Evolutionary conservation across 2,888 invertebrate species (phyloP).

Genomic region (Embidobia sp.): DNA sequence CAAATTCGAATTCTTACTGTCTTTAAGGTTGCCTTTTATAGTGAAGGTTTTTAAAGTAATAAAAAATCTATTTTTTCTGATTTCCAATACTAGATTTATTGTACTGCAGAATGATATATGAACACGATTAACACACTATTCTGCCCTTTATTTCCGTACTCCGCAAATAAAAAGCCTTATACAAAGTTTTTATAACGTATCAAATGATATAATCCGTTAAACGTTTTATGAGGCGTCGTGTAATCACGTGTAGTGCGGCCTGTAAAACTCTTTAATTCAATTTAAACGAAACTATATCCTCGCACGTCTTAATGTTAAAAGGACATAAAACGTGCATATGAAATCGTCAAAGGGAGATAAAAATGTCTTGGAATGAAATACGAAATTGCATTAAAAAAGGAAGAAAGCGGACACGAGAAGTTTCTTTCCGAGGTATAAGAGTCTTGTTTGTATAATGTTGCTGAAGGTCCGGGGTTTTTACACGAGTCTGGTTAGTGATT

Average conservation of each 20-base stretch:
- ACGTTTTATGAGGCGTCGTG: background rate
- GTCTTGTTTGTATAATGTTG: no score
- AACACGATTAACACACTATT: no score
- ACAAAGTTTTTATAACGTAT: no score
- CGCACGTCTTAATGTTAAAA: background rate
- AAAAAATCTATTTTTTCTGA: no score
- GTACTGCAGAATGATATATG: no score
- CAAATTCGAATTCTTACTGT: no score
- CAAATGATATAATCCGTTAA: background rate
- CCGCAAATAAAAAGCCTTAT: no score
- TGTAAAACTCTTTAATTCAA: slow-evolving; percentile 3
- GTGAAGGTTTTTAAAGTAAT: no score
- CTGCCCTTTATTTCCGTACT: no score
- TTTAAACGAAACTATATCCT: slow-evolving; percentile 5
- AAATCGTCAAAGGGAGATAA: slow-evolving; percentile 13
- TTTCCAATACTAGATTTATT: no score
- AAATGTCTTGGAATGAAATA: slow-evolving; percentile 16
- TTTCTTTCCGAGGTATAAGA: no score
- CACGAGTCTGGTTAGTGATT: slow-evolving; percentile 75
- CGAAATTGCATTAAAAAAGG: slow-evolving; percentile 1
- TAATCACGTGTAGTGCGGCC: background rate
- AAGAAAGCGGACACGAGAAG: background rate
- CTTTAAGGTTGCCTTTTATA: no score
- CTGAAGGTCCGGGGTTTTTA: slow-evolving; percentile 20
- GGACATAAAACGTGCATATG: slow-evolving; percentile 10